Conservation (phyloP, 2,888 invertebrate species). For the Dynastes maya region DNA sequence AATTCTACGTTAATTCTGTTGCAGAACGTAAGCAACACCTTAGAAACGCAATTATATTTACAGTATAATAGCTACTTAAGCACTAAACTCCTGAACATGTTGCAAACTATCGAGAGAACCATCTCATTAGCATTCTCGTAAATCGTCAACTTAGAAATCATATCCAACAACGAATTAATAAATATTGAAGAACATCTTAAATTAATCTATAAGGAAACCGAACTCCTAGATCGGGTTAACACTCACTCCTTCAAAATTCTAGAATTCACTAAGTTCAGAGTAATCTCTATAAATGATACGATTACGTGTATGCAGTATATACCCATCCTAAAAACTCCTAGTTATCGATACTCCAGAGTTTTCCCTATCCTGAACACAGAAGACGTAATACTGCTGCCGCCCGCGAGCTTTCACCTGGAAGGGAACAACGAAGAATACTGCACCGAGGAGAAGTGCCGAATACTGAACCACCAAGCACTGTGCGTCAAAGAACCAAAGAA, state of each 20-base stretch:
- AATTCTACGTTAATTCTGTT: constrained; percentile 37
- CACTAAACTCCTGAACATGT: constrained; percentile 32
- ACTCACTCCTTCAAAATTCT: constrained; percentile 47
- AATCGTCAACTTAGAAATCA: constrained; percentile 52
- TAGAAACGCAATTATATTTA: constrained; percentile 40
- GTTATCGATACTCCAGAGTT: constrained; percentile 27
- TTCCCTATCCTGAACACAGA: constrained; percentile 18
- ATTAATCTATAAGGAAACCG: constrained; percentile 50
- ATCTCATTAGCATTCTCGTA: constrained; percentile 51
- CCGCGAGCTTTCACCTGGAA: background rate
- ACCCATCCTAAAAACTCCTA: constrained; percentile 27
- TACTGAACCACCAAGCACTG: background rate
- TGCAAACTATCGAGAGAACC: constrained; percentile 51
- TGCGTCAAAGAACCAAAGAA: constrained; percentile 3
- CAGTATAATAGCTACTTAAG: constrained; percentile 49
- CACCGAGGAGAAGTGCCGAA: constrained; percentile 1
- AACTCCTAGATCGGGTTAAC: constrained; percentile 49
- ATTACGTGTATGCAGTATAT: constrained; percentile 45
- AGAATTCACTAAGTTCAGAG: constrained; percentile 36
- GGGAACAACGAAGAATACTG: background rate
- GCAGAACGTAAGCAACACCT: constrained; percentile 28
- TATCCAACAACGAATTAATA: constrained; percentile 49
- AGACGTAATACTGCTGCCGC: constrained; percentile 2
- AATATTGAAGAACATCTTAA: constrained; percentile 52
- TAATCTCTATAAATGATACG: constrained; percentile 29